These are phyloP conservation scores for Thera obeliscata DNA, from an alignment of 2,888 invertebrate genomes.

Conservation along the genomic window DNA sequence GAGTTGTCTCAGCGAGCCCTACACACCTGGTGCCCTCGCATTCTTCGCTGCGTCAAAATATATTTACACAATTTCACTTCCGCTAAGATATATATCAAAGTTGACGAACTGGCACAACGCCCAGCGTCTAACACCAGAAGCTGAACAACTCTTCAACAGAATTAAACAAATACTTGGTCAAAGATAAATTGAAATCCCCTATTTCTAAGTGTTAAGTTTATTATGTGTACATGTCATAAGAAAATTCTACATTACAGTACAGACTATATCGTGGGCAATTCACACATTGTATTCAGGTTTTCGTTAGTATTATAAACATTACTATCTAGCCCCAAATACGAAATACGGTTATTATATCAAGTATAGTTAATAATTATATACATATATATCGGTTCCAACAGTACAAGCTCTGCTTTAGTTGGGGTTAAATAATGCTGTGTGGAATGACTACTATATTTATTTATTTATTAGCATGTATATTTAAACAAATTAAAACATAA, in stretches of 20 bases:
- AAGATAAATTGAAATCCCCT: neutral
- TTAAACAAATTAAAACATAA: constrained; percentile 20
- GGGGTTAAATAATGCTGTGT: no score
- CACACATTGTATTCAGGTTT: no score
- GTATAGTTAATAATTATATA: no score
- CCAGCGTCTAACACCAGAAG: constrained; percentile 8
- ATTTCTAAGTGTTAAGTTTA: no score
- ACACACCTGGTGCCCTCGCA: constrained; percentile 43
- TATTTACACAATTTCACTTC: constrained; percentile 38
- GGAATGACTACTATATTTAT: neutral
- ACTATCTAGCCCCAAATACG: no score
- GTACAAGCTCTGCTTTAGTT: no score
- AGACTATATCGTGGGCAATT: no score
- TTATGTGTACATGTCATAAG: no score
- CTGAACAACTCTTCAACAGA: constrained; percentile 2
- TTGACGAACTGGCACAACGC: constrained; percentile 27
- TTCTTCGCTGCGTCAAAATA: constrained; percentile 34
- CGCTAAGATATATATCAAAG: constrained; percentile 22
- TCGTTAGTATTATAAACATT: no score
- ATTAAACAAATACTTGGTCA: neutral
- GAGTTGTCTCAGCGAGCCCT: constrained; percentile 36
- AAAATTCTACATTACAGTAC: no score
- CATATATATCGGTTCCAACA: no score
- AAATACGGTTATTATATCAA: no score
- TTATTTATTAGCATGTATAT: neutral